Conservation (phyloP, 2,113 vertebrate genomes). For the human region DNA sequence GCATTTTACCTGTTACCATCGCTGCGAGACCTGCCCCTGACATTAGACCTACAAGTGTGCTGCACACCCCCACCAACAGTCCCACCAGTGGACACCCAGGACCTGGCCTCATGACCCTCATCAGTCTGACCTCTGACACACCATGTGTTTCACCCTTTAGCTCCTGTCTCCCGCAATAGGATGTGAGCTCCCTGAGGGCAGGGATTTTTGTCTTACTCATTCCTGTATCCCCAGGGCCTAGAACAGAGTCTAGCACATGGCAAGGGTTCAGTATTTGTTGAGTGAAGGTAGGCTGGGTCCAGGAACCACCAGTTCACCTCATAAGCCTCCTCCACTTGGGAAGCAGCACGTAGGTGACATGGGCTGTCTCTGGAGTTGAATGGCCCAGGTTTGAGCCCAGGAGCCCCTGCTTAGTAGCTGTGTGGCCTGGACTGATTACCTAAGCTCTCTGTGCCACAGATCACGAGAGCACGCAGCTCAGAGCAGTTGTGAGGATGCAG, state of each 20-base stretch:
- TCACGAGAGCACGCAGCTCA: fast-evolving
- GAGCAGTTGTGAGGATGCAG: neutral
- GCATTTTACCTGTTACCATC: too few species aligned
- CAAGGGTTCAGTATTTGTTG: neutral
- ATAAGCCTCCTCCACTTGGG: neutral
- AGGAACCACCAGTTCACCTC: fast-evolving
- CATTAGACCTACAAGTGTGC: neutral
- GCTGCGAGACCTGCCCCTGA: neutral
- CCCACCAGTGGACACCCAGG: neutral
- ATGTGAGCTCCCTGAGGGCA: neutral
- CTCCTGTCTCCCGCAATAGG: neutral
- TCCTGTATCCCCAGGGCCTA: neutral
- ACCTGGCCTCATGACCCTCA: fast-evolving
- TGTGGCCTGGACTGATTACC: neutral
- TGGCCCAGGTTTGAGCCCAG: too few species aligned
- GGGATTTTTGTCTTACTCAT: neutral
- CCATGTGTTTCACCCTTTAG: too few species aligned
- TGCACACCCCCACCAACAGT: neutral
- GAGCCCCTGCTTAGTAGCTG: fast-evolving
- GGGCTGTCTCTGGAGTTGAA: neutral
- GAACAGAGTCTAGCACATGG: neutral
- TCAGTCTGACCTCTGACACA: neutral
- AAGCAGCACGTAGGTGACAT: fast-evolving
- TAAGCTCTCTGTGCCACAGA: neutral
- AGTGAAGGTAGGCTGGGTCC: neutral